Base-by-base conservation (phyloP, 2,113 vertebrate species). In the Corythornis madagascariensis region DNA sequence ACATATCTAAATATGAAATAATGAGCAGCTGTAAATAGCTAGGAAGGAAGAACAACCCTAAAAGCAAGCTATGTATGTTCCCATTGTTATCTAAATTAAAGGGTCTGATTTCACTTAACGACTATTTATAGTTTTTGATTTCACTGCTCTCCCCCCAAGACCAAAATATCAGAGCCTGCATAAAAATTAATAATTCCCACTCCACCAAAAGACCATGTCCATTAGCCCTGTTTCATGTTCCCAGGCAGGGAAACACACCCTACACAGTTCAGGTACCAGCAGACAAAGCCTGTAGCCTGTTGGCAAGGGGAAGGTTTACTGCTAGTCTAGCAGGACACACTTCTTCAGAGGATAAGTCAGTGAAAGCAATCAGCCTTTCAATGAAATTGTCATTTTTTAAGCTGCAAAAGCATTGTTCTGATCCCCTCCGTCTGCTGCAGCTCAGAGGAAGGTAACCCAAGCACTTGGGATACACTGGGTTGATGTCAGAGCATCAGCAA, bases 401-500 rank as follows among this genome's bases (percentile, higher is more conserved):
- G 38, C 38, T 10, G 38, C 38, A 38, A 38, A 38, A 38, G 38
- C 38, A 38, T 38, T 38, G 48, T 22, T 50, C 24, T 24, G 43
- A 76, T 55, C 19, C 24, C 17, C 16, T 75, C 20, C 0, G 0
- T 19, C 64, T 60, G 63, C 57, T 70, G 42, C 43, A 43, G 35
- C 40, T 69, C 50, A 50, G 35, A 70, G 25, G 11, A 43, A 60
- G 40, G 65, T 52, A 56, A 81, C 50, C 78, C 83, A 60, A 48
- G 50, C n/a, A 71, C n/a, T 12, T 5, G 3, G 53, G 53, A 48
- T 4, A 48, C 0, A 5, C 0, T 1, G 25, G 7, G 26, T 4
- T 79, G 84, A 55, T 12, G 16, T 64, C 56, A 81, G 9, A 72
- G 21, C 15, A 0, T 5, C 31, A 45, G 20, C 47, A 74, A 43